These are phyloP conservation scores for Toxonevra muliebris DNA, from an alignment of 2,888 invertebrate species.

Conservation along the genomic window DNA sequence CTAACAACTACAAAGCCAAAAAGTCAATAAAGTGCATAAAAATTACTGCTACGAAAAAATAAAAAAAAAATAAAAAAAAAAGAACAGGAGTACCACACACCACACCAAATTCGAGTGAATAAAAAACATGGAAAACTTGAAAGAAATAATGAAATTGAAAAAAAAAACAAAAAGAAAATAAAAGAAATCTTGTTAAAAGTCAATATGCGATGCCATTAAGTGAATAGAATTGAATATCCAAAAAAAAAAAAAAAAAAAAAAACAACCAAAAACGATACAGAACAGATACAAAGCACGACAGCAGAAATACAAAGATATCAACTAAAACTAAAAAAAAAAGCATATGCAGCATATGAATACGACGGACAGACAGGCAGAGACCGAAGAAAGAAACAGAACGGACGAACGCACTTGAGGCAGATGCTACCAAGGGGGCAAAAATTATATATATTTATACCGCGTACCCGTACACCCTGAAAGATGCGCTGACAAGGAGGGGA, in stretches of 20 bases:
- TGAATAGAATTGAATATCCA: slow-evolving; percentile 14
- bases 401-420: slow-evolving; percentile 22
- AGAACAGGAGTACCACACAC: background rate
- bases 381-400: too few species aligned
- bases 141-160: slow-evolving; percentile 23
- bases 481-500: too few species aligned
- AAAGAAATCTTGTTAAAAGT: slow-evolving; percentile 18
- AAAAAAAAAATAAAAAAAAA: background rate
- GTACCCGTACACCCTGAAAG: too few species aligned
- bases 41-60: background rate
- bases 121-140: background rate
- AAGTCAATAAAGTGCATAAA: slow-evolving; percentile 18
- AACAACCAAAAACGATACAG: background rate
- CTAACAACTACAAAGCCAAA: background rate
- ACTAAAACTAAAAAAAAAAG: slow-evolving; percentile 19
- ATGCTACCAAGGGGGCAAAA: background rate
- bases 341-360: background rate
- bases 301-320: slow-evolving; percentile 35
- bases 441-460: too few species aligned
- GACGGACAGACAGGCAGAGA: too few species aligned
- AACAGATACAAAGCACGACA: slow-evolving; percentile 16
- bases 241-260: slow-evolving; percentile 18
- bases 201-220: slow-evolving; percentile 22
- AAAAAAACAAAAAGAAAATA: slow-evolving; percentile 16
- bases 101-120: background rate